phyloP scores from a whole-genome alignment of 2,797 vertebrate genomes.

The Emydoidea blandingii region DNA sequence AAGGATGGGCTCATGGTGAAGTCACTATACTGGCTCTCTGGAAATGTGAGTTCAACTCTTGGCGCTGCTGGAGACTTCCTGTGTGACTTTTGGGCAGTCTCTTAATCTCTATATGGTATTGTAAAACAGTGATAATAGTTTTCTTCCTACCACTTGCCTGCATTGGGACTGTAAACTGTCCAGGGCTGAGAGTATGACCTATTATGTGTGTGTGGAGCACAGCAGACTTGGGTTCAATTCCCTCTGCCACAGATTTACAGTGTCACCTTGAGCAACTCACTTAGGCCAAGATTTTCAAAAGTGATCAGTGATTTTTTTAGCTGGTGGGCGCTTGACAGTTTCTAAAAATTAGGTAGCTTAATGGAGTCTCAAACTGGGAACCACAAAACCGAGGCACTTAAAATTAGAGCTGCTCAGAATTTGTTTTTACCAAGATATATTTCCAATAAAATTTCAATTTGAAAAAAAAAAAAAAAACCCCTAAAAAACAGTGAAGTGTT shows the following conservation, averaged over 20 bases:
- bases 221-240: neutral
- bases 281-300: neutral
- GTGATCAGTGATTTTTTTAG: neutral
- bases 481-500: neutral
- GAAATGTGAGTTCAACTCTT: neutral
- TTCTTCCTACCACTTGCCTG: neutral
- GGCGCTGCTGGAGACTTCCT: neutral
- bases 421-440: neutral
- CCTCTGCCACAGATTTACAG: neutral
- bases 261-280: neutral
- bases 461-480: neutral
- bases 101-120: neutral
- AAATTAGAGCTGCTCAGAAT: neutral
- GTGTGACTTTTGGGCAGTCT: neutral
- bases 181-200: neutral
- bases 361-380: neutral
- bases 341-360: neutral
- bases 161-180: neutral
- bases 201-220: neutral
- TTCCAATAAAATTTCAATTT: neutral
- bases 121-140: rapidly evolving
- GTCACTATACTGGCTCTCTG: neutral
- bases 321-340: neutral
- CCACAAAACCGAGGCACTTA: neutral
- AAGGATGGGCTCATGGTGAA: neutral